phyloP scores from a whole-genome alignment of 2,888 invertebrate species.

The Aleiodes alternator region DNA sequence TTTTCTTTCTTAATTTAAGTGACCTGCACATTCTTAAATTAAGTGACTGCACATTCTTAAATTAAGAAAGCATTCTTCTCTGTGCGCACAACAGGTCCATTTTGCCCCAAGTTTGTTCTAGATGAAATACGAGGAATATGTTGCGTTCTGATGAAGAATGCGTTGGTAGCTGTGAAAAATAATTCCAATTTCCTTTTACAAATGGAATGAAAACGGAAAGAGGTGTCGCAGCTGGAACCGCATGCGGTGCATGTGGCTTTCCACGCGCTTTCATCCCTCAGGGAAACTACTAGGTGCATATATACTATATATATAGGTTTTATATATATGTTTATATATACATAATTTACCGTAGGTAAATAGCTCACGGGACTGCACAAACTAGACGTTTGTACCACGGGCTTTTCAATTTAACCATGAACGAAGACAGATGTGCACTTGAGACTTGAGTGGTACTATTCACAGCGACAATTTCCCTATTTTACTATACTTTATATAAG shows the following conservation, averaged over 20 bases:
- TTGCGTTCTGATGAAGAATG: neutral
- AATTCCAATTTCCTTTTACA: constrained; percentile 30
- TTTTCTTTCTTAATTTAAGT: no score
- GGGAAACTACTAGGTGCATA: neutral
- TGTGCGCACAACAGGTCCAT: no score
- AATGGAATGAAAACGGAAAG: constrained; percentile 31
- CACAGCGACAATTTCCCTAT: constrained; percentile 11
- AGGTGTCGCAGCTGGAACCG: constrained; percentile 34
- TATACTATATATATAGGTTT: no score
- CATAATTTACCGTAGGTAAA: constrained; percentile 18
- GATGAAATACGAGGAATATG: neutral
- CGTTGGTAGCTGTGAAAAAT: constrained; percentile 16
- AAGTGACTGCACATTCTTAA: no score
- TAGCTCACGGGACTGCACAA: constrained; percentile 9
- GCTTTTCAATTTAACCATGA: neutral
- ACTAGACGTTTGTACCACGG: constrained; percentile 23
- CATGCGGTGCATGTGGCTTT: constrained; percentile 31
- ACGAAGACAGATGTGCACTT: constrained; percentile 28
- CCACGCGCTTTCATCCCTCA: constrained; percentile 13
- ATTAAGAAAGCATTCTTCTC: no score
- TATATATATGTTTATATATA: constrained; percentile 3
- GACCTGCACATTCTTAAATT: no score
- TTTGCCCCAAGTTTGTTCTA: neutral
- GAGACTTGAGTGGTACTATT: constrained; percentile 22
- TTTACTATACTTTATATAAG: constrained; percentile 7